Evolutionary conservation across 1,140 invertebrate species (phyloP).

Genomic region (Trachymyrmex cornetzi): DNA sequence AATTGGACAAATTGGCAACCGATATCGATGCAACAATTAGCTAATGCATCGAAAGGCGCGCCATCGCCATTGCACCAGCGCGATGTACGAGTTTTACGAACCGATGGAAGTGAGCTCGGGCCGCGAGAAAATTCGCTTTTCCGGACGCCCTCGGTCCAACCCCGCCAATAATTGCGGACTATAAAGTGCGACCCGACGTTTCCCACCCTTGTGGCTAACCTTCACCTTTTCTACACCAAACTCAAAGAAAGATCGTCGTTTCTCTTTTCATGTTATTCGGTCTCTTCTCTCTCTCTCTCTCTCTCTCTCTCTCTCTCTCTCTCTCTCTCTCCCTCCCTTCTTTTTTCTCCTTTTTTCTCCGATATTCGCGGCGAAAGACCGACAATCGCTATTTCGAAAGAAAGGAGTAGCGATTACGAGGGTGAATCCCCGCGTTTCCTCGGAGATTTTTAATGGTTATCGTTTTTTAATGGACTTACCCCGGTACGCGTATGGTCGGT

Average conservation of each 20-base stretch:
- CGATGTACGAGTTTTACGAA: constrained; percentile 62
- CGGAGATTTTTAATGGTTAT: constrained; percentile 67
- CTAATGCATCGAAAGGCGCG: constrained; percentile 75
- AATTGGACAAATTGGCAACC: constrained; percentile 73
- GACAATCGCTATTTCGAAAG: constrained; percentile 46
- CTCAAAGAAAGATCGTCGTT: constrained; percentile 16
- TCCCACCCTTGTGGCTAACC: constrained; percentile 8
- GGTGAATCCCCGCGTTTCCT: constrained; percentile 49
- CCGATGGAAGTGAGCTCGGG: constrained; percentile 16
- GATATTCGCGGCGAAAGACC: constrained; percentile 35
- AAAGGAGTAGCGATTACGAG: constrained; percentile 47
- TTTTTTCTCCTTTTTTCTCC: not conserved
- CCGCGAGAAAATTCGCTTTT: constrained; percentile 69
- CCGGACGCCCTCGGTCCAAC: constrained; percentile 49
- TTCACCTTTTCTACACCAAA: constrained; percentile 21
- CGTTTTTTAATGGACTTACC: constrained; percentile 65
- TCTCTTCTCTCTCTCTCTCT: constrained; percentile 18
- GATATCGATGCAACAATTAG: constrained; percentile 79
- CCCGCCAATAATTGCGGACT: constrained; percentile 73
- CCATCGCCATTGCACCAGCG: constrained; percentile 3
- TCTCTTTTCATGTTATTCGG: constrained; percentile 28
- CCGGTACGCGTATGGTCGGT: constrained; percentile 27
- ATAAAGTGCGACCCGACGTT: constrained; percentile 69
- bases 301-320: not conserved
- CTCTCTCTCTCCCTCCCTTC: not conserved